Conservation (phyloP, 2,797 vertebrate genomes). For the Takifugu ocellatus region DNA sequence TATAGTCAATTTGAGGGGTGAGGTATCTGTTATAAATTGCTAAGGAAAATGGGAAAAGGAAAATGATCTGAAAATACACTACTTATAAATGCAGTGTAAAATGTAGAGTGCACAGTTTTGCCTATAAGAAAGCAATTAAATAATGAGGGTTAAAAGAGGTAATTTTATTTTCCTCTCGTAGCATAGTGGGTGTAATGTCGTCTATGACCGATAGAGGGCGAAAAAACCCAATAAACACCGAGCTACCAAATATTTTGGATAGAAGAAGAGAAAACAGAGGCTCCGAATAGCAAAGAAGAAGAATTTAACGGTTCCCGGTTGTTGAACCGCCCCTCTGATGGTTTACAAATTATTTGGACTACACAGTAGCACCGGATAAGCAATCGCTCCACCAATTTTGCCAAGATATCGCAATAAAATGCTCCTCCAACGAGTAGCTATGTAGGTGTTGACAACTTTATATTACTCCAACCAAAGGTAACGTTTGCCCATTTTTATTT, state of each 20-base stretch:
- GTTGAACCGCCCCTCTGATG: conserved; percentile 43
- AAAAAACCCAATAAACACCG: accelerated
- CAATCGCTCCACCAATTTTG: neutral
- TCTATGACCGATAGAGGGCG: conserved; percentile 31
- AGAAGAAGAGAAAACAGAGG: conserved; percentile 26
- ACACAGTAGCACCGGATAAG: no score
- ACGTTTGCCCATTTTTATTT: conserved; percentile 2
- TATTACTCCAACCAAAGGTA: conserved; percentile 45
- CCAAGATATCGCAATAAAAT: conserved; percentile 1
- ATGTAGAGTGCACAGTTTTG: no score
- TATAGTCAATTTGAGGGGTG: no score
- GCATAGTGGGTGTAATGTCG: neutral
- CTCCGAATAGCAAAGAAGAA: conserved; percentile 53
- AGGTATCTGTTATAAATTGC: no score
- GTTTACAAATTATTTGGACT: neutral
- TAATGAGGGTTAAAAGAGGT: no score
- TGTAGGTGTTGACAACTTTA: conserved; percentile 2
- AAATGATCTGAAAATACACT: no score
- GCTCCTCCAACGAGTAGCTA: conserved; percentile 3
- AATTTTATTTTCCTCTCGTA: no score
- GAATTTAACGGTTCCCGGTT: conserved; percentile 74
- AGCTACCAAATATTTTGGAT: neutral
- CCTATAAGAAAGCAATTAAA: no score
- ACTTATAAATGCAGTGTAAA: no score
- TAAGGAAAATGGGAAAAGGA: no score